phyloP scores from a whole-genome alignment of 1,140 invertebrate species.

The Aleiodes sp. region DNA sequence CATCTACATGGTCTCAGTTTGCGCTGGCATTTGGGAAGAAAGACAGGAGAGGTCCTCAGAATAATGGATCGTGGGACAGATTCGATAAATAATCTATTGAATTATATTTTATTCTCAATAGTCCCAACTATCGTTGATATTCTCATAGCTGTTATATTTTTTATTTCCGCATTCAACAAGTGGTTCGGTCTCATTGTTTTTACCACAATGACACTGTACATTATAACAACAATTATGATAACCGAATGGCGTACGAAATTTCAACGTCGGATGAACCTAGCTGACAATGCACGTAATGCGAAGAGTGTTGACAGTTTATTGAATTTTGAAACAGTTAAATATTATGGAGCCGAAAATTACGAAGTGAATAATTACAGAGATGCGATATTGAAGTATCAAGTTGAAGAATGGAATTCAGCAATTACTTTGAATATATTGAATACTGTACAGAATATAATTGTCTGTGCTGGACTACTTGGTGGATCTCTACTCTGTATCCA shows the following conservation, averaged over 20 bases:
- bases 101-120: conserved; percentile 89
- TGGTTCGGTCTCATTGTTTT: conserved; percentile 97
- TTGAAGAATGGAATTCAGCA: conserved; percentile 87
- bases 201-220: conserved; percentile 89
- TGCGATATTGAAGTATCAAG: conserved; percentile 84
- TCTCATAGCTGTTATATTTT: conserved; percentile 90
- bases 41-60: conserved; percentile 94
- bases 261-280: conserved; percentile 89
- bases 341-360: conserved; percentile 92
- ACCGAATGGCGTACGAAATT: conserved; percentile 98
- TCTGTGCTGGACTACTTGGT: conserved; percentile 84
- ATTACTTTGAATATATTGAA: conserved; percentile 90
- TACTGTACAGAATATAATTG: conserved; percentile 87
- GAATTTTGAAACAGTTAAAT: conserved; percentile 98
- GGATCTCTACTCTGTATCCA: conserved; percentile 90
- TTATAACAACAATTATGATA: conserved; percentile 84
- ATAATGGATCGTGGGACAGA: conserved; percentile 96
- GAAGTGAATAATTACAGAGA: conserved; percentile 87
- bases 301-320: conserved; percentile 94
- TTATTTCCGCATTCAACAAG: conserved; percentile 85
- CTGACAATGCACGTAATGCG: conserved; percentile 91
- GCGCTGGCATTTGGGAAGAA: conserved; percentile 90
- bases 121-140: conserved; percentile 93
- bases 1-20: conserved; percentile 89
- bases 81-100: conserved; percentile 92